Evolutionary conservation across 2,113 vertebrate species (phyloP).

Genomic region (Herpetotheres cachinnans): DNA sequence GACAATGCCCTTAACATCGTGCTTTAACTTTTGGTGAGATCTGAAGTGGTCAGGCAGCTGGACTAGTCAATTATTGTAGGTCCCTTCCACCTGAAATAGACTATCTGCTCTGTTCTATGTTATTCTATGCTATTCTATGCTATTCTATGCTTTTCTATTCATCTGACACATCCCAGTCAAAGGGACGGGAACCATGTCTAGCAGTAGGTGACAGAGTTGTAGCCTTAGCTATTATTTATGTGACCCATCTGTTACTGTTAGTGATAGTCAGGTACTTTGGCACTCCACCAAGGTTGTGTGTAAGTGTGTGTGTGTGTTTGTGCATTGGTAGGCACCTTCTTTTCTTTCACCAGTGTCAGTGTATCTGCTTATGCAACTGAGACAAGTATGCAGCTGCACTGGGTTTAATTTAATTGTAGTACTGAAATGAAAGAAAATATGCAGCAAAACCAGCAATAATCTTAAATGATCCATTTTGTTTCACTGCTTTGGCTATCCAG

Average conservation of each 20-base stretch:
- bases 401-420: background rate
- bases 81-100: background rate
- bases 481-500: background rate
- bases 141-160: background rate
- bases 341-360: background rate
- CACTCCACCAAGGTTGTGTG: background rate
- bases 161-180: background rate
- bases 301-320: rapidly evolving
- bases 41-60: background rate
- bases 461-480: background rate
- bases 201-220: background rate
- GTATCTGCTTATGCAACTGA: background rate
- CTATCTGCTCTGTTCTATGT: background rate
- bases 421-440: background rate
- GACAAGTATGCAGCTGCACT: background rate
- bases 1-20: background rate
- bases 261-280: background rate
- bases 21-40: background rate
- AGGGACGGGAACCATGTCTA: background rate
- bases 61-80: background rate
- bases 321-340: background rate
- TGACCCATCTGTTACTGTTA: background rate
- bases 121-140: too few species aligned
- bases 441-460: background rate
- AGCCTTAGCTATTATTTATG: background rate